phyloP scores from a whole-genome alignment of 2,113 vertebrate genomes.

The Petrocephalus zakoni region DNA sequence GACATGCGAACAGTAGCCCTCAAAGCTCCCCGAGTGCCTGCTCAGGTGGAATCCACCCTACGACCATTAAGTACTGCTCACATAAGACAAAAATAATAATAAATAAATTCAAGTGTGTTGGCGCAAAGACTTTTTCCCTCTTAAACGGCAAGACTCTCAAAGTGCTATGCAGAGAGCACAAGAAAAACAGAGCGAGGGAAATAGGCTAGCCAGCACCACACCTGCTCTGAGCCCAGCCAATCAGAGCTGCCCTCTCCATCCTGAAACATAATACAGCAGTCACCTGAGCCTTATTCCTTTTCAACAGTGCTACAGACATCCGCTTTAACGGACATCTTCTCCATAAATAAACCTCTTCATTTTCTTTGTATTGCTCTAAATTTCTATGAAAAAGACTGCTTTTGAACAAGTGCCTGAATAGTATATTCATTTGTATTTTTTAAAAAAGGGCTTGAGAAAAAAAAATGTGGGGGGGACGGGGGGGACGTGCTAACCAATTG shows the following conservation, averaged over 20 bases:
- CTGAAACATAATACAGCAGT: conserved; percentile 41
- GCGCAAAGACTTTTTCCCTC: conserved; percentile 9
- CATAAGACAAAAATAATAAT: not conserved
- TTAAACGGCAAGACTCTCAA: conserved; percentile 28
- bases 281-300: conserved; percentile 22
- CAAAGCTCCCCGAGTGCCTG: not conserved
- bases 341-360: not conserved
- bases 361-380: not conserved
- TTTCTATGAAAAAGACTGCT: not conserved
- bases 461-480: not conserved
- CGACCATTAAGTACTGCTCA: not conserved
- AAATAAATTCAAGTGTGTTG: not conserved
- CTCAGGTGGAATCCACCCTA: not conserved
- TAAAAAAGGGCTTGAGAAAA: not conserved
- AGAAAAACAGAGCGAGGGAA: conserved; percentile 22
- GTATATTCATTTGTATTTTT: not conserved
- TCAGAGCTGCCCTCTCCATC: conserved; percentile 21
- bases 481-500: not conserved
- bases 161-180: conserved; percentile 28
- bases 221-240: conserved; percentile 29
- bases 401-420: not conserved
- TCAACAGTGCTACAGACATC: conserved; percentile 18
- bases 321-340: not conserved
- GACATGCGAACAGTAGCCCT: not conserved
- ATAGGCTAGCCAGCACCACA: conserved; percentile 27